These are phyloP conservation scores for Eupithecia dodoneata DNA, from an alignment of 2,888 invertebrate species.

Conservation along the genomic window DNA sequence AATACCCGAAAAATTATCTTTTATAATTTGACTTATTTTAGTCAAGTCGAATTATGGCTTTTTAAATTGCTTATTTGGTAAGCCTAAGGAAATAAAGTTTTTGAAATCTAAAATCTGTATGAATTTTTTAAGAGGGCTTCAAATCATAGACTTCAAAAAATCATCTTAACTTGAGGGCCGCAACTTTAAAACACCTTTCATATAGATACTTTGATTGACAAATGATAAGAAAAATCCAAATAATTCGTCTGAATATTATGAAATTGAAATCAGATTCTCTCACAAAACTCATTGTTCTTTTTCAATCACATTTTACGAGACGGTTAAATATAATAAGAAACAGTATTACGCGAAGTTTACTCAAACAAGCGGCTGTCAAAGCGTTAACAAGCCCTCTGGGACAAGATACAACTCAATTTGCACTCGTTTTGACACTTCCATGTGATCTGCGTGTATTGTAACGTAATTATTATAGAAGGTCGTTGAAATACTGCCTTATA, in stretches of 20 bases:
- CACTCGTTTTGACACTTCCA: constrained; percentile 27
- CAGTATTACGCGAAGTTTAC: background rate
- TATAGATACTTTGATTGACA: background rate
- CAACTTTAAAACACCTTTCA: background rate
- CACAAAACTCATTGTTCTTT: background rate
- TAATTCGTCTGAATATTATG: background rate
- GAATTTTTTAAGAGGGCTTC: background rate
- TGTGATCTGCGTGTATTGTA: background rate
- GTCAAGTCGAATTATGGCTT: no score
- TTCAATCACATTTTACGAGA: background rate
- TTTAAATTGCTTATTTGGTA: no score
- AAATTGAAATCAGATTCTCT: background rate
- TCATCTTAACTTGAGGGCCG: background rate
- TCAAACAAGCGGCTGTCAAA: constrained; percentile 17
- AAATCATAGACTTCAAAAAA: background rate
- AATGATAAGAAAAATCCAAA: background rate
- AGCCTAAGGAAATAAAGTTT: no score
- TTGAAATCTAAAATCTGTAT: no score
- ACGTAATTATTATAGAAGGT: background rate
- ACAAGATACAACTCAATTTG: constrained; percentile 46
- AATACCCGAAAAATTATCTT: no score
- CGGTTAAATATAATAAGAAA: constrained; percentile 7
- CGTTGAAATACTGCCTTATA: background rate
- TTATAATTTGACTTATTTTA: no score
- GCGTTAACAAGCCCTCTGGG: constrained; percentile 23